These are phyloP conservation scores for Pantherophis vulpinus DNA, from an alignment of 2,797 vertebrate genomes.

Conservation along the genomic window DNA sequence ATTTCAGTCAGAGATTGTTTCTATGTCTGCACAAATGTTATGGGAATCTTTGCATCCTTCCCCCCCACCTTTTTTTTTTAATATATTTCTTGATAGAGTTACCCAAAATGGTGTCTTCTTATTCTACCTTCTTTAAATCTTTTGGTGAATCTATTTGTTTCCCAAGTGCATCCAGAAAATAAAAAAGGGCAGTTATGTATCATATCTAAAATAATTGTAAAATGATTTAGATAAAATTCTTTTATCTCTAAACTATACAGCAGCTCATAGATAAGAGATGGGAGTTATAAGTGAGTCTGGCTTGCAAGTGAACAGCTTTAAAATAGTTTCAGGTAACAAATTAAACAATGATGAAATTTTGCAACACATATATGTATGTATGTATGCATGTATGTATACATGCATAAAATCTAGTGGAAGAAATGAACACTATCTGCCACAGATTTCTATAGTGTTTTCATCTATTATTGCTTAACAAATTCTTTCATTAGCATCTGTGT, in stretches of 20 bases:
- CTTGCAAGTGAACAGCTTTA: neutral
- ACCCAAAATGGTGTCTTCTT: neutral
- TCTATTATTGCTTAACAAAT: neutral
- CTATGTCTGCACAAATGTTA: neutral
- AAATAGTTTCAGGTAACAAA: neutral
- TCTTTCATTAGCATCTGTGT: neutral
- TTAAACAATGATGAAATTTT: neutral
- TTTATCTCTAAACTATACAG: neutral
- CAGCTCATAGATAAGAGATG: neutral
- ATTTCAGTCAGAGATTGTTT: neutral
- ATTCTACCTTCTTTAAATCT: constrained; percentile 34
- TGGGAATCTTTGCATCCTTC: neutral
- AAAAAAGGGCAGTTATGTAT: constrained; percentile 40
- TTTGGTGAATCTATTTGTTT: neutral
- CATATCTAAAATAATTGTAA: neutral
- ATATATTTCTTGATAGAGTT: neutral
- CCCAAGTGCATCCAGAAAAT: constrained; percentile 16
- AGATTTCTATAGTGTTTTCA: neutral
- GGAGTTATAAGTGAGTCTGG: neutral
- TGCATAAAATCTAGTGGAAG: neutral
- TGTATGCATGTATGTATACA: neutral
- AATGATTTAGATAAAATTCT: constrained; percentile 10
- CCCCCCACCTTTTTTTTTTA: no score
- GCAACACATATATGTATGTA: neutral
- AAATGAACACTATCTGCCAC: neutral